Evolutionary conservation across 2,888 invertebrate species (phyloP), one percentile per base, ranked within the genome.

Genomic region (Cryptocephalus primarius): DNA sequence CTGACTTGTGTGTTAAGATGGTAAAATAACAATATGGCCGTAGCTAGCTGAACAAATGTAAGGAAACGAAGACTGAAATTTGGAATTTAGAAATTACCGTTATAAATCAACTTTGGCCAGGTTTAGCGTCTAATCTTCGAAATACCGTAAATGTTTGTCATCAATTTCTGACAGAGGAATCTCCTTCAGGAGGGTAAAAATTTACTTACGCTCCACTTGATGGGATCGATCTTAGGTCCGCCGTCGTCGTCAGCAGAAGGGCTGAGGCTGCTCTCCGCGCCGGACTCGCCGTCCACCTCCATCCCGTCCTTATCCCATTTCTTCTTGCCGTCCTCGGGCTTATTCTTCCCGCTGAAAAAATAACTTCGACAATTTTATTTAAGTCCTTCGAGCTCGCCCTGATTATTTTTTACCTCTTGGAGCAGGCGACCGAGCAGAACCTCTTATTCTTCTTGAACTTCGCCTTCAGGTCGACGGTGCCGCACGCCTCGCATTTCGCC

Each of bases 361-460:
- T 48, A 43, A 45, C n/a, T 22, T 22, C 22, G 22, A 22, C 22
- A 2, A 39, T n/a, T 33, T 22, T 22, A 22, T 6, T 22, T 22
- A 2, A 6, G 22, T 22, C 22, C 22, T 6, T 22, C 22, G 22
- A 2, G 22, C 22, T 4, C 6, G 6, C 22, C 2, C 3, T 22
- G 3, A 22, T 22, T 6, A 6, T 22, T 12, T 4, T 12, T 57
- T 62, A 79, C 77, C 77, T 78, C 65, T 71, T 71, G 1, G 83
- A 82, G 69, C 88, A 88, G 12, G 76, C 72, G 22, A 80, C 75
- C 1, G 87, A 84, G 62, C 88, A 89, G 63, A 84, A 88, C 40
- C 85, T 74, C 63, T 85, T 85, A 42, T 80, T 79, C 57, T 84
- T 83, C 65, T 84, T 85, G 59, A 86, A 78, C 62, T 83, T 82